Evolutionary conservation across 2,113 vertebrate species (phyloP).

Genomic region (Ceuthmochares aereus): DNA sequence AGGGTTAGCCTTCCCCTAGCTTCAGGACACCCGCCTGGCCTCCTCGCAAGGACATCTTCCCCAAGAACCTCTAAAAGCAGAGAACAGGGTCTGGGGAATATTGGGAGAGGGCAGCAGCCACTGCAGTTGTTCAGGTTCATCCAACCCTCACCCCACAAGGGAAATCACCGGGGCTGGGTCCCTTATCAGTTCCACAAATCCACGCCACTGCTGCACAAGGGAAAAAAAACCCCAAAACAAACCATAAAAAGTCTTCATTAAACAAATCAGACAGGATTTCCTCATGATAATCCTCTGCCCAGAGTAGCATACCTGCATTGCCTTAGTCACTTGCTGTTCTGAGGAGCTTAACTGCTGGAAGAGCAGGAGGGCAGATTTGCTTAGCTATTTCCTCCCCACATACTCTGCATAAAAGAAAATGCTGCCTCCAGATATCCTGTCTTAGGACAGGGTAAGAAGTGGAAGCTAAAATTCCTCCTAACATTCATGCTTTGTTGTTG

Average conservation of each 20-base stretch:
- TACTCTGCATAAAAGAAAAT: neutral
- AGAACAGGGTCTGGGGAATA: fast-evolving
- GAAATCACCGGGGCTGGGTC: neutral
- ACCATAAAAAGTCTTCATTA: neutral
- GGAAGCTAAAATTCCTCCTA: neutral
- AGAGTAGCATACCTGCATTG: neutral
- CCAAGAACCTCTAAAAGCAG: neutral
- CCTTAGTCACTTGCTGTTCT: neutral
- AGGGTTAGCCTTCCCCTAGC: neutral
- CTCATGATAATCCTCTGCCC: neutral
- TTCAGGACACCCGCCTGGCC: neutral
- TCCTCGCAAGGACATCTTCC: neutral
- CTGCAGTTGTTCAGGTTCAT: neutral
- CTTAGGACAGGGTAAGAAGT: neutral
- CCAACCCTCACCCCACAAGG: neutral
- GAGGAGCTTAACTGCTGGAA: neutral
- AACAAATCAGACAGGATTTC: conserved; percentile 18
- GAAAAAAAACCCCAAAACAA: neutral
- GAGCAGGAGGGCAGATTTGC: neutral
- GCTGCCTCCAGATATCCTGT: neutral
- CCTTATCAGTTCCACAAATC: neutral
- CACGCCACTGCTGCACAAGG: neutral
- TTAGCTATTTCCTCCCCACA: neutral
- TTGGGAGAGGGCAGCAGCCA: fast-evolving
- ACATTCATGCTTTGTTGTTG: neutral